A percentile compares a stretch with the other conserved stretches of the same genome.
Conservation (phyloP, 2,888 invertebrate species). For the Therioaphis trifolii region DNA sequence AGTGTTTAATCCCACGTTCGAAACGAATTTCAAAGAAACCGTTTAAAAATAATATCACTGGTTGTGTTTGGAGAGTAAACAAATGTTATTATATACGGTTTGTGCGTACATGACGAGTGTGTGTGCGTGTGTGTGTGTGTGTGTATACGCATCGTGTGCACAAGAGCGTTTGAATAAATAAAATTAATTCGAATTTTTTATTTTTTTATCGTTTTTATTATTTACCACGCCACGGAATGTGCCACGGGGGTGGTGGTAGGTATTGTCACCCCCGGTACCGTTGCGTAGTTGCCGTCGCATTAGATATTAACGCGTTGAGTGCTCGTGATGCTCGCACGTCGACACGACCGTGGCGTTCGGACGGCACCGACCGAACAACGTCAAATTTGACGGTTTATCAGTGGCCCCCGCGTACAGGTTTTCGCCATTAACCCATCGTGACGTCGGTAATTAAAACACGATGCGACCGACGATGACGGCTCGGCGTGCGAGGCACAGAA, state of each 20-base stretch:
- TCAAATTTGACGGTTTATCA: neutral
- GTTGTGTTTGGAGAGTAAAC: neutral
- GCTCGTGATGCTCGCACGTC: neutral
- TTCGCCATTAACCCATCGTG: neutral
- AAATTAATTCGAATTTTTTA: neutral
- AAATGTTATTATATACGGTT: neutral
- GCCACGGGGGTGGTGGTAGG: no score
- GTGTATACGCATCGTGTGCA: no score
- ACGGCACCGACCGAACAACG: neutral
- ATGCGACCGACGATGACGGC: no score
- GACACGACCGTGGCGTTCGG: neutral
- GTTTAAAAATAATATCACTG: conserved; percentile 22
- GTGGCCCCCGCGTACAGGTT: neutral
- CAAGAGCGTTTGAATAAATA: neutral
- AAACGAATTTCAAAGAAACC: conserved; percentile 18
- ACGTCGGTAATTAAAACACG: no score
- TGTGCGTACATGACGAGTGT: no score
- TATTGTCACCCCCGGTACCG: no score
- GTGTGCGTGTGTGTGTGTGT: no score
- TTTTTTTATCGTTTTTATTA: no score
- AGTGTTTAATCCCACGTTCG: neutral
- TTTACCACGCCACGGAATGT: no score
- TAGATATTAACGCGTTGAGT: neutral
- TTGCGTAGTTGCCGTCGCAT: neutral
- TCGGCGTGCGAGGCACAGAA: no score